Conservation (phyloP, 2,888 invertebrate species). For the Cantharis flavilabris region DNA sequence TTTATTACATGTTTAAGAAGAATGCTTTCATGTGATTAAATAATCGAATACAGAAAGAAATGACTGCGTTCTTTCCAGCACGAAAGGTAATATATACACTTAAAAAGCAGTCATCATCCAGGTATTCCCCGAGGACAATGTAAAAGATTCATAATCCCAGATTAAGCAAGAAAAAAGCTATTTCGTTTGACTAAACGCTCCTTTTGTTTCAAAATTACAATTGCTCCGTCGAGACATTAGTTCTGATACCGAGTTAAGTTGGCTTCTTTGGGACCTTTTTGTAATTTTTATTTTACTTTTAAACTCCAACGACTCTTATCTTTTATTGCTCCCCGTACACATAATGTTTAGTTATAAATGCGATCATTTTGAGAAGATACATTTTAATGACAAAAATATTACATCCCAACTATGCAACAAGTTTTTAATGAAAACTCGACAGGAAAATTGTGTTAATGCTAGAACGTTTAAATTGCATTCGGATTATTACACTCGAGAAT, state of each 20-base stretch:
- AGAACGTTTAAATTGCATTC: conserved; percentile 30
- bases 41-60: conserved; percentile 28
- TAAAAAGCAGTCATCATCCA: conserved; percentile 46
- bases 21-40: conserved; percentile 30
- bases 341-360: conserved; percentile 16
- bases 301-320: conserved; percentile 25
- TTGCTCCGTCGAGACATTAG: conserved; percentile 52
- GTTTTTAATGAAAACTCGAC: background rate
- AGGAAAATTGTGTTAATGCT: background rate
- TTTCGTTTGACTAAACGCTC: conserved; percentile 53
- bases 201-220: conserved; percentile 54
- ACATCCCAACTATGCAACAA: background rate
- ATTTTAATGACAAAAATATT: background rate
- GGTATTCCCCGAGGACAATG: conserved; percentile 50
- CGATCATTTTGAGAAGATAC: background rate
- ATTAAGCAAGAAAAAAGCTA: conserved; percentile 53
- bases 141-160: conserved; percentile 55
- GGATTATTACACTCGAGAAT: conserved; percentile 37
- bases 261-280: conserved; percentile 19
- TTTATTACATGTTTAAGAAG: conserved; percentile 31
- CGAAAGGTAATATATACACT: conserved; percentile 45
- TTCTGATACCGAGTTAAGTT: conserved; percentile 27
- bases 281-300: conserved; percentile 18
- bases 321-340: conserved; percentile 30
- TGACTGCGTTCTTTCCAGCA: conserved; percentile 26